These are phyloP conservation scores for Ginglymostoma cirratum DNA, from an alignment of 2,113 vertebrate species.

Conservation along the genomic window DNA sequence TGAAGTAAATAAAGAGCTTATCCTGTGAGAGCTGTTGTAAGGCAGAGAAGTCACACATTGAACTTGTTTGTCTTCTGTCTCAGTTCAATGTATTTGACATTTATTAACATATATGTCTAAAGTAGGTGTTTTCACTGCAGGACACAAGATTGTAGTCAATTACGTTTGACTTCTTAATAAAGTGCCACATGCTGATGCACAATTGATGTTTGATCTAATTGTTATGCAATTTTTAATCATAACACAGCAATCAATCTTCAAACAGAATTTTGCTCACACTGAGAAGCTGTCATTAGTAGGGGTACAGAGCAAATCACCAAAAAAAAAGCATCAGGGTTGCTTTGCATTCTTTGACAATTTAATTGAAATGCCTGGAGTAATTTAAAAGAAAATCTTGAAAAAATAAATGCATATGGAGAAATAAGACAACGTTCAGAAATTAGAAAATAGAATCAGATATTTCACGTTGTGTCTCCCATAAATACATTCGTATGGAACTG, in stretches of 20 bases:
- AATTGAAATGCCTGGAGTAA: not conserved
- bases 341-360: not conserved
- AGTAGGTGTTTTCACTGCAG: not conserved
- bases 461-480: not conserved
- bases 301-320: not conserved
- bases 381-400: not conserved
- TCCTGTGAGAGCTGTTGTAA: not conserved
- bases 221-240: conserved; percentile 15
- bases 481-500: not conserved
- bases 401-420: not conserved
- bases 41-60: not conserved
- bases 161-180: not conserved
- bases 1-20: not conserved
- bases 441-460: not conserved
- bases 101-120: not conserved
- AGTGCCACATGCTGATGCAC: not conserved
- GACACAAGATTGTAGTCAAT: not conserved
- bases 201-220: not conserved
- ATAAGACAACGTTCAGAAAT: not conserved
- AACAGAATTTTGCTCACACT: not conserved
- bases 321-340: not conserved
- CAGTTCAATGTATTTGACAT: conserved; percentile 13
- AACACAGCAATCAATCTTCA: not conserved
- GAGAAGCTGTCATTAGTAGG: not conserved
- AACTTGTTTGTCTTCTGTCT: not conserved